Evolutionary conservation across 2,888 invertebrate genomes (phyloP), one percentile per base, ranked within the genome.

Genomic region (Oithona nana): DNA sequence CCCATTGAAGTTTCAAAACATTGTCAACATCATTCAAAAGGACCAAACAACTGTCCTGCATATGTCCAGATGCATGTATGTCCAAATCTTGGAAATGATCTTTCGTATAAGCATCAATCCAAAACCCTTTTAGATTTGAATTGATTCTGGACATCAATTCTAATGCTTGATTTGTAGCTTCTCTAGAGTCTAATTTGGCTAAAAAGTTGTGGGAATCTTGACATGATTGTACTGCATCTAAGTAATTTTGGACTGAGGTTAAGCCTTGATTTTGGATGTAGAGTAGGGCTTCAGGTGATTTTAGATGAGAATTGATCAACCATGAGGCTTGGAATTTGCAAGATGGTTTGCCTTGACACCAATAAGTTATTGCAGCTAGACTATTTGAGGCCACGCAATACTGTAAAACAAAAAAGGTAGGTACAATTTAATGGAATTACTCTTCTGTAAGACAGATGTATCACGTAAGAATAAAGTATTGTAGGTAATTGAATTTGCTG

Each of bases 311-410:
- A n/a, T 28, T 22, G 6, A 11, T 20, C 22, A 57, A 31, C 13
- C 13, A 2, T 2, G n/a, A 30, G 1, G 30, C 4, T 1, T 31
- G 20, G 39, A 57, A 20, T 1, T 30, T 4, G 20, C 57, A 57
- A 20, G n/a, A 20, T 22, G 13, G n/a, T 39, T 57, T 57, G 8
- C 57, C 57, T 57, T 57, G 57, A 20, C 57, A 57, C 57, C 57
- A 57, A 30, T 30, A 57, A n/a, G 22, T 57, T 28, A 57, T 57
- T 20, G 39, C 31, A 3, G 57, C 30, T 22, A 57, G 20, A n/a
- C 30, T 24, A 20, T 57, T 29, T 13, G 54, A 26, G 26, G 54
- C 54, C 3, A 54, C 54, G 11, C 54, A 54, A 54, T 24, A 54
- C 3, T 54, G 24, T 3, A 39, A 39, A 6, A 39, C 6, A 16